Conservation (phyloP, 2,797 vertebrate genomes). For the Danio albolineatus region DNA sequence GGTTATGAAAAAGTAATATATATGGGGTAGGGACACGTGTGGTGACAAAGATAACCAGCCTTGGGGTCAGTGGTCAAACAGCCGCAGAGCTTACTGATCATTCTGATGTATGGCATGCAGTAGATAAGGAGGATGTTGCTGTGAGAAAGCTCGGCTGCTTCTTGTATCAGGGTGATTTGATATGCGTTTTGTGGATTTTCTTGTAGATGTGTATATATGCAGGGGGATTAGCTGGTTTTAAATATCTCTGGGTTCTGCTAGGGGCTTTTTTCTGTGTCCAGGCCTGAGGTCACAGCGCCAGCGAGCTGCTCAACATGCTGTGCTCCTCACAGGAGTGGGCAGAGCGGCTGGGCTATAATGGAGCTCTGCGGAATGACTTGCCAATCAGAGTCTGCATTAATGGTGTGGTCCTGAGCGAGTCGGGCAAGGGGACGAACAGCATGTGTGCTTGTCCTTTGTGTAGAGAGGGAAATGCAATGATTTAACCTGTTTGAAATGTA, state of each 20-base stretch:
- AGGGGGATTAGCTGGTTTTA: slow-evolving; percentile 27
- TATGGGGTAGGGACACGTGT: slow-evolving; percentile 49
- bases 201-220: slow-evolving; percentile 34
- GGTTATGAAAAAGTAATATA: slow-evolving; percentile 45
- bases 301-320: slow-evolving; percentile 6
- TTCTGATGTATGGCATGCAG: slow-evolving; percentile 12
- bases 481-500: background rate
- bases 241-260: slow-evolving; percentile 22
- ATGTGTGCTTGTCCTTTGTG: slow-evolving; percentile 14
- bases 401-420: slow-evolving; percentile 9
- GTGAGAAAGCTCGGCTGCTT: background rate
- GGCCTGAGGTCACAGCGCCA: slow-evolving; percentile 26
- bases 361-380: slow-evolving; percentile 38
- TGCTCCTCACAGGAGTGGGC: slow-evolving; percentile 15
- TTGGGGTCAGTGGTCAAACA: slow-evolving; percentile 56
- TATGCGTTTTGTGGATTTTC: slow-evolving; percentile 38
- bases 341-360: slow-evolving; percentile 28
- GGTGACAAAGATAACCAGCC: slow-evolving; percentile 54
- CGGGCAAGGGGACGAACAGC: background rate
- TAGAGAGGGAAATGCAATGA: background rate
- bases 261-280: slow-evolving; percentile 22
- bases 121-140: slow-evolving; percentile 42
- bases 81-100: slow-evolving; percentile 29
- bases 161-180: slow-evolving; percentile 27
- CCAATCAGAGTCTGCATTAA: slow-evolving; percentile 31